Percentiles rank a stretch among this genome's conserved stretches.
Evolutionary conservation across 2,797 vertebrate species (phyloP).

Genomic region (Agapornis canus): DNA sequence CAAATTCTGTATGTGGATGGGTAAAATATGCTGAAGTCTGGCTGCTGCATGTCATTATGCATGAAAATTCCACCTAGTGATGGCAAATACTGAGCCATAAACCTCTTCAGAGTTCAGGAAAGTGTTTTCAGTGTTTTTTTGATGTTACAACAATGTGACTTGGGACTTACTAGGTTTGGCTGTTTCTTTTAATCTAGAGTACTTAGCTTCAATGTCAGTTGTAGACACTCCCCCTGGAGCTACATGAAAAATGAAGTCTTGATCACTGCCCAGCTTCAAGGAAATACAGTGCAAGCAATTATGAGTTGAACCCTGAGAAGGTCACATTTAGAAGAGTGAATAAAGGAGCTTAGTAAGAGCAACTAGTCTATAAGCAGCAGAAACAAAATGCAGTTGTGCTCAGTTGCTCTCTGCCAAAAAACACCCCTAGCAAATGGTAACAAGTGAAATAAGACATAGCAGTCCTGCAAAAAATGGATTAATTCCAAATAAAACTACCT

Average conservation of each 20-base stretch:
- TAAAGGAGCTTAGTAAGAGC: neutral
- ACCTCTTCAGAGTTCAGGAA: neutral
- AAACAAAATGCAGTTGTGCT: neutral
- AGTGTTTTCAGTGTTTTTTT: slow-evolving; percentile 6
- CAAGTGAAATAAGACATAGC: neutral
- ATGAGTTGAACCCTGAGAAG: neutral
- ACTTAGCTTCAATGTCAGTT: slow-evolving; percentile 25
- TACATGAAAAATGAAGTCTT: neutral
- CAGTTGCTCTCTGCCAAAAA: fast-evolving
- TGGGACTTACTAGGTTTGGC: fast-evolving
- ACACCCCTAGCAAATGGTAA: neutral
- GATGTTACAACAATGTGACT: neutral
- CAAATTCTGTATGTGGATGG: neutral
- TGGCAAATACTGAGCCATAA: neutral
- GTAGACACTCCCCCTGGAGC: neutral
- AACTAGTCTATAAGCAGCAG: neutral
- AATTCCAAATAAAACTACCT: neutral
- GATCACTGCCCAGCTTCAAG: neutral
- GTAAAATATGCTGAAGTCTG: neutral
- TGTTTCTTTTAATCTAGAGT: slow-evolving; percentile 31
- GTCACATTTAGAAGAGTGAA: neutral
- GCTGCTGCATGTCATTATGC: neutral
- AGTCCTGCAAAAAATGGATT: neutral
- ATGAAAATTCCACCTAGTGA: neutral
- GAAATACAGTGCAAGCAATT: neutral